Percentiles rank a stretch among this genome's conserved stretches.
These are phyloP conservation scores for Melikaiella ostensackeni DNA, from an alignment of 2,888 invertebrate genomes.

Conservation along the genomic window DNA sequence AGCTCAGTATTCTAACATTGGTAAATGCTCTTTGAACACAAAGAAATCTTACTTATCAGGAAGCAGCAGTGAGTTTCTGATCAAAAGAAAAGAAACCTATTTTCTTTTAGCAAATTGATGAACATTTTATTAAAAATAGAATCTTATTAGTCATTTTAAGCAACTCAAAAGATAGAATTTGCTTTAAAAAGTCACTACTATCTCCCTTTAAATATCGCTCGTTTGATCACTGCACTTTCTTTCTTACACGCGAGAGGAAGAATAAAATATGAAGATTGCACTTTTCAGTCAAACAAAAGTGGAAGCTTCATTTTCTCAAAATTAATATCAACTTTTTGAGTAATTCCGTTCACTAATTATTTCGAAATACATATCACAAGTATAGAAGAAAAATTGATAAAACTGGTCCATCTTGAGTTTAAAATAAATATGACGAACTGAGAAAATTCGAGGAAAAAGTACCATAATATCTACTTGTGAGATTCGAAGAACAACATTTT, in stretches of 20 bases:
- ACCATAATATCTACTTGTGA: neutral
- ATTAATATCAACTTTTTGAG: neutral
- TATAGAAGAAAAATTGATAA: neutral
- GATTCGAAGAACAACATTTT: neutral
- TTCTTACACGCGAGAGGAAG: neutral
- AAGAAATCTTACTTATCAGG: neutral
- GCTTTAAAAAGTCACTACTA: neutral
- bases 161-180: neutral
- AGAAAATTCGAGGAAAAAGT: neutral
- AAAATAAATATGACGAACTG: neutral
- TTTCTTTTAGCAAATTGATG: neutral
- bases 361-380: neutral
- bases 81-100: neutral
- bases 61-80: constrained; percentile 1
- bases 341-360: neutral
- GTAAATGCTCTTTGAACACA: constrained; percentile 25
- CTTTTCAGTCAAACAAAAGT: neutral
- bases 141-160: neutral
- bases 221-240: neutral
- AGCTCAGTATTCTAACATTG: constrained; percentile 12
- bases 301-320: neutral
- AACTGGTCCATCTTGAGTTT: neutral
- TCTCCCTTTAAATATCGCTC: neutral
- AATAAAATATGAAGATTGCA: neutral
- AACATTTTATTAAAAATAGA: neutral